Percentiles rank a stretch among this genome's conserved stretches.
Evolutionary conservation across 2,113 vertebrate genomes (phyloP).

Genomic region (Asarcornis scutulata): DNA sequence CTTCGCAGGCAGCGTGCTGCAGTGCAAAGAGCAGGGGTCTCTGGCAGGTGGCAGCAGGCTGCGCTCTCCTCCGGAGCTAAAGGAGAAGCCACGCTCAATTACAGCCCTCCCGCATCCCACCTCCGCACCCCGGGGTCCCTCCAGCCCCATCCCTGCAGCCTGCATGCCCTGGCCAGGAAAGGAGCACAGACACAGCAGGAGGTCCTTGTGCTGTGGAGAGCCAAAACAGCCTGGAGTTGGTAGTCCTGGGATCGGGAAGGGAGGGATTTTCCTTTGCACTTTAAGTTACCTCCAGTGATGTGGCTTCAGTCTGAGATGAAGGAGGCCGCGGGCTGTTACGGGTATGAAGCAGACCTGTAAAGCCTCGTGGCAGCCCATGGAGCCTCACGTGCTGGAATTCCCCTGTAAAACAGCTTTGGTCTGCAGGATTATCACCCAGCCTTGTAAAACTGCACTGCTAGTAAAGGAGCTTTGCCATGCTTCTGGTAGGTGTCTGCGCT

Average conservation of each 20-base stretch:
- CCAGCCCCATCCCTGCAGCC: neutral
- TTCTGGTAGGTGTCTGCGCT: neutral
- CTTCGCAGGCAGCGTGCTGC: neutral
- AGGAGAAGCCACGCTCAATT: neutral
- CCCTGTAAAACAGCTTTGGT: neutral
- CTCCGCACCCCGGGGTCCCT: neutral
- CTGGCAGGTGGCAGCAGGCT: neutral
- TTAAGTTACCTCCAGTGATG: neutral
- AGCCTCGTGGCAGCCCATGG: neutral
- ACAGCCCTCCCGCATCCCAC: neutral
- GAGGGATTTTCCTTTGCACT: neutral
- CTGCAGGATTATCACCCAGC: neutral
- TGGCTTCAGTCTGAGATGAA: neutral
- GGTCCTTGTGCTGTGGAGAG: neutral
- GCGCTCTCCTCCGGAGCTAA: neutral
- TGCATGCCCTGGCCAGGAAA: rapidly evolving
- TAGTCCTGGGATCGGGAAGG: rapidly evolving
- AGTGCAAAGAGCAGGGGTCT: neutral
- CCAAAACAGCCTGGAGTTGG: rapidly evolving
- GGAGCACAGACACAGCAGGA: rapidly evolving
- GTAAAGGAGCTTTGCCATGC: constrained; percentile 22
- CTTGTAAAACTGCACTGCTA: neutral
- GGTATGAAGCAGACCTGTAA: neutral
- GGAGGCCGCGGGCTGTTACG: neutral
- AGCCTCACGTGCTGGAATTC: neutral